A percentile compares a stretch with the other conserved stretches of the same genome.
Conservation (phyloP, 2,888 invertebrate species). For the Disparrhopalites patrizii region DNA sequence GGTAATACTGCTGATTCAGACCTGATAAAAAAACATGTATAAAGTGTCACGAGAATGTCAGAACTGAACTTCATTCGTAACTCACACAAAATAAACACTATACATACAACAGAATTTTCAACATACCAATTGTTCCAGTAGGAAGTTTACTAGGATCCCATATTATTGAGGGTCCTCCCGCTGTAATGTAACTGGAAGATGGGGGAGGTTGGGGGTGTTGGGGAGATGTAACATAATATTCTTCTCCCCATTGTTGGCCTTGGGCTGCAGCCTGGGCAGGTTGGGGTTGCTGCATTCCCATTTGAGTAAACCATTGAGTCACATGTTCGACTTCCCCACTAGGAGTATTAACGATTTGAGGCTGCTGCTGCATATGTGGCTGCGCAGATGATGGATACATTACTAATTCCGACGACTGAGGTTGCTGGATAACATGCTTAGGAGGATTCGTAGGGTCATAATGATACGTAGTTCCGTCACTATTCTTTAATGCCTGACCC, state of each 20-base stretch:
- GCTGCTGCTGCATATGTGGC: conserved; percentile 13
- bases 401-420: conserved; percentile 19
- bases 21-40: conserved; percentile 8
- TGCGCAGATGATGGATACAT: conserved; percentile 15
- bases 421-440: conserved; percentile 34
- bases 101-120: too few relatives aligned
- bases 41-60: too few relatives aligned
- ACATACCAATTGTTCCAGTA: conserved; percentile 16
- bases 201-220: conserved; percentile 10
- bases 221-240: conserved; percentile 23
- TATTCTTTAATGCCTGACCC: conserved; percentile 69
- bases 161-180: conserved; percentile 18
- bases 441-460: conserved; percentile 71
- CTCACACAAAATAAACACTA: not conserved
- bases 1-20: conserved; percentile 32
- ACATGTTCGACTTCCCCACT: conserved; percentile 21
- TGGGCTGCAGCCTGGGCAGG: not conserved
- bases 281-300: conserved; percentile 21
- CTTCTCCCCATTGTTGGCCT: conserved; percentile 26
- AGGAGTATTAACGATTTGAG: conserved; percentile 21
- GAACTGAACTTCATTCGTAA: not conserved
- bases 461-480: conserved; percentile 71
- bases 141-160: conserved; percentile 22
- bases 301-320: conserved; percentile 28
- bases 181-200: conserved; percentile 5